phyloP scores from a whole-genome alignment of 2,888 invertebrate genomes.

The Nomada goodeniana region DNA sequence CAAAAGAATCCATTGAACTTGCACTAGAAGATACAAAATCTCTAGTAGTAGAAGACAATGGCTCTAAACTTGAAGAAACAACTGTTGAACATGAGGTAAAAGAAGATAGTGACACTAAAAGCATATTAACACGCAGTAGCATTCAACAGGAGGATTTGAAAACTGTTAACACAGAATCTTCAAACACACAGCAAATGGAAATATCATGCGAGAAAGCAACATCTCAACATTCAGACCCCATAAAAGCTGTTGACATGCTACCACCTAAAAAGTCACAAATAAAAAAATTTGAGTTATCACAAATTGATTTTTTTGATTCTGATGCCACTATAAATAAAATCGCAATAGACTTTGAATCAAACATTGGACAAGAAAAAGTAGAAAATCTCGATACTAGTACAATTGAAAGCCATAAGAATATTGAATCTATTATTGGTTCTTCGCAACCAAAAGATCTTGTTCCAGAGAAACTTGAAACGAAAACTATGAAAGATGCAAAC shows the following conservation, averaged over 20 bases:
- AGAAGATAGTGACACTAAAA: slow-evolving; percentile 38
- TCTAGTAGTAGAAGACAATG: slow-evolving; percentile 1
- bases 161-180: slow-evolving; percentile 21
- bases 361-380: slow-evolving; percentile 31
- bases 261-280: slow-evolving; percentile 82
- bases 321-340: slow-evolving; percentile 37
- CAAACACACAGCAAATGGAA: slow-evolving; percentile 24
- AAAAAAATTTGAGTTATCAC: slow-evolving; percentile 82
- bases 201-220: slow-evolving; percentile 29
- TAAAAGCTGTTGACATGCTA: slow-evolving; percentile 68
- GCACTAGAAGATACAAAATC: slow-evolving; percentile 24
- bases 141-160: slow-evolving; percentile 23
- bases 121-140: slow-evolving; percentile 9
- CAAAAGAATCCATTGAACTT: slow-evolving; percentile 18
- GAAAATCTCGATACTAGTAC: slow-evolving; percentile 9
- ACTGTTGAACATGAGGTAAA: slow-evolving; percentile 27
- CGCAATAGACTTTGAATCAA: slow-evolving; percentile 17
- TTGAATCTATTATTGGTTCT: slow-evolving; percentile 20
- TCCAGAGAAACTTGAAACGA: slow-evolving; percentile 15
- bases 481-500: slow-evolving; percentile 13
- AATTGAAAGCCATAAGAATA: background rate
- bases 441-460: slow-evolving; percentile 13
- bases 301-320: slow-evolving; percentile 75
- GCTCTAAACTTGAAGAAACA: slow-evolving; percentile 15
- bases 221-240: slow-evolving; percentile 27